Base-by-base conservation (phyloP, 2,888 invertebrate genomes). In the Pammene fasciana region DNA sequence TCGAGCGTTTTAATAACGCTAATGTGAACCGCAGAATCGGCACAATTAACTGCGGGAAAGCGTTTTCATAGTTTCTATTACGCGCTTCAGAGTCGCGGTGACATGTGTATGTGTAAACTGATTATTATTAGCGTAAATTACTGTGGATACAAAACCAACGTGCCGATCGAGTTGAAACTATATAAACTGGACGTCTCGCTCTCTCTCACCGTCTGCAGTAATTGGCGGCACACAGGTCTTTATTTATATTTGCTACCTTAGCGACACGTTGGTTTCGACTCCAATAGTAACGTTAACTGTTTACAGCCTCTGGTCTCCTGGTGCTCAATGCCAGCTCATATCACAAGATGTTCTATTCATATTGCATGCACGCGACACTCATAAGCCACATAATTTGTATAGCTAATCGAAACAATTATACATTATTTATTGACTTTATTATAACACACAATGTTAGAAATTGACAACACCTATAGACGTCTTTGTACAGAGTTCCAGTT, bases 381-480 rank as follows among this genome's bases (percentile, higher is more conserved):
- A 84, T 89, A 88, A 88, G 89, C 88, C 88, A 89, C 89, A 83
- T 83, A 79, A 78, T 83, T 79, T 81, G 84, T 83, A 78, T 78
- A 79, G 75, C 80, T 82, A 82, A 78, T 78, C 77, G 52, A 72
- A 72, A 74, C 72, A 72, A 72, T 75, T 76, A 75, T 78, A 74
- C 72, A 68, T 79, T 77, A 83, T 79, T 80, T 80, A 83, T 81
- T 72, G 65, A 72, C 66, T 67, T 71, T 68, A 64, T 75, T 72
- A 75, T 73, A 75, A 79, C 78, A 81, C 79, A 81, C 79, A 79
- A 81, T 82, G 81, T 81, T 80, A 83, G 78, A 86, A 90, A 90
- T 90, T 89, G 88, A 90, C 90, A 88, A 89, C 85, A 86, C 80
- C 83, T 86, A 86, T 82, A 86, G 81, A 86, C 77, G 78, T 83